Evolutionary conservation across 2,888 invertebrate genomes (phyloP).

Genomic region (Eurytoma californica): DNA sequence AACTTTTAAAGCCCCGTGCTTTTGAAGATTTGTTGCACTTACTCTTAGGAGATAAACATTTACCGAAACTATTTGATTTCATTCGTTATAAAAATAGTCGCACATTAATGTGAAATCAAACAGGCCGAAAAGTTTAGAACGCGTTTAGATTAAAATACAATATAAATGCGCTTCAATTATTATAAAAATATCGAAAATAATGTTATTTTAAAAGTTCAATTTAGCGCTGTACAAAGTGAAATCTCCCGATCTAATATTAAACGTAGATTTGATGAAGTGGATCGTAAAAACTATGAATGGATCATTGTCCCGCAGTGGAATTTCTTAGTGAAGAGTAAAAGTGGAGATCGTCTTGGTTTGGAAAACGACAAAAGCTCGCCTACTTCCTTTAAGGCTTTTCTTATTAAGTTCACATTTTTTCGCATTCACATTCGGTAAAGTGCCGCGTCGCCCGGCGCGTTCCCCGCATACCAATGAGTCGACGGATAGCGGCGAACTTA

Average conservation of each 20-base stretch:
- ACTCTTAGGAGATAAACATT: too few species aligned
- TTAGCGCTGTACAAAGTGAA: background rate
- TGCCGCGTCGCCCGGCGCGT: constrained; percentile 66
- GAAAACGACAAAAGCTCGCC: constrained; percentile 69
- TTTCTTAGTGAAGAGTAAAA: constrained; percentile 51
- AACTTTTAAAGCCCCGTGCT: too few species aligned
- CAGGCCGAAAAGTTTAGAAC: too few species aligned
- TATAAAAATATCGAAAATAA: too few species aligned
- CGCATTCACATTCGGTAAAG: constrained; percentile 65
- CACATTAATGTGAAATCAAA: too few species aligned
- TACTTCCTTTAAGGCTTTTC: constrained; percentile 70
- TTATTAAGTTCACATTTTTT: constrained; percentile 75
- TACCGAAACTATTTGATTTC: too few species aligned
- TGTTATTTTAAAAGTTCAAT: too few species aligned
- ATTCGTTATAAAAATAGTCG: too few species aligned
- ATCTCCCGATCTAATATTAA: constrained; percentile 26
- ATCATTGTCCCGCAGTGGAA: constrained; percentile 62
- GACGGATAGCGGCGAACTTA: constrained; percentile 62
- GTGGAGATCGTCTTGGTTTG: constrained; percentile 40
- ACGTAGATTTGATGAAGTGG: constrained; percentile 36
- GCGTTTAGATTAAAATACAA: too few species aligned
- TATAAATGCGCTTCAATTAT: too few species aligned
- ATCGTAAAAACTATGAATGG: constrained; percentile 66
- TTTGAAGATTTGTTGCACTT: too few species aligned
- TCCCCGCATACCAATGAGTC: constrained; percentile 72